Evolutionary conservation across 2,888 invertebrate species (phyloP), one percentile per base, ranked within the genome.

Genomic region (Platycheirus rosarum): DNA sequence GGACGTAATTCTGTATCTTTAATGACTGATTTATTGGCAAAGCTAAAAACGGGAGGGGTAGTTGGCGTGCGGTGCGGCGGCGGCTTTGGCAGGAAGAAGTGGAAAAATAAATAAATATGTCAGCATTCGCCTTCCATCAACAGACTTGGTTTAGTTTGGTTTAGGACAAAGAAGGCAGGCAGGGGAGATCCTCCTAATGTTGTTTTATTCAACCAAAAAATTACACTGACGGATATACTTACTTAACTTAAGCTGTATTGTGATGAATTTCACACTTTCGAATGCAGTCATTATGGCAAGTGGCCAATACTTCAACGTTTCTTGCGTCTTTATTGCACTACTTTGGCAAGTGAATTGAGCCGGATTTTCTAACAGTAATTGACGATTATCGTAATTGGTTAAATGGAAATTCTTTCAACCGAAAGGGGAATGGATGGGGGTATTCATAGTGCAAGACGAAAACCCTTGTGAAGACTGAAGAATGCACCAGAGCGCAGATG

Each of bases 21-120:
- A 60, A 71, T 78, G 71, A 73, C 20, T 68, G 68, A 75, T 75
- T 75, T 75, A 75, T 75, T 32, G 35, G 49, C 35, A 46, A 49
- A 57, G 11, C 14, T 51, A 51, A 18, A 53, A 53, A 53, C 4
- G n/a, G 7, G 53, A 18, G 18, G 11, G 48, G 9, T 48, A 11
- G 13, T 13, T 13, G 37, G 13, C 1, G 13, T 9, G 35, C n/a
- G 2, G 11, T n/a, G 23, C 23, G 6, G 6, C 23, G 23, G 6
- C 23, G 53, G 51, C 2, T 18, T 53, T 18, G 35, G 35, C 18
- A 32, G 7, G 18, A 7, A 53, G n/a, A 53, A 53, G 35, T 53
- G 35, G 35, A 53, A 35, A 53, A 55, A 37, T 14, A 57, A 57
- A 57, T 57, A 57, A 57, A 57, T 57, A 57, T 57, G 55, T 57